Conservation (phyloP, 2,888 invertebrate genomes). For the Epinotia nisella region DNA sequence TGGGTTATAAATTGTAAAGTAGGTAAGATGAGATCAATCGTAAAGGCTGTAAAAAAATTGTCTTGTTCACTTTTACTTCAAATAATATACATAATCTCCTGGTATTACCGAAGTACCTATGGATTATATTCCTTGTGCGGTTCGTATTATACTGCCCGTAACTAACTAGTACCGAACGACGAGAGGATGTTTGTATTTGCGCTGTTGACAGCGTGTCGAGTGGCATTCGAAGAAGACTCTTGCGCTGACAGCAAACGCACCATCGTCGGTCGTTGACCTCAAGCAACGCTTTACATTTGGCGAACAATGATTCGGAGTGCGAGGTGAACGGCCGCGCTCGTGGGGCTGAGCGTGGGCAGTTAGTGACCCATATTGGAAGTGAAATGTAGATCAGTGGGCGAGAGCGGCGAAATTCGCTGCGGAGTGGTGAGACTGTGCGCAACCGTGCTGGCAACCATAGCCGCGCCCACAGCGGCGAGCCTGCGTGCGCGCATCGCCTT, state of each 20-base stretch:
- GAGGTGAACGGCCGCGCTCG: slow-evolving; percentile 82
- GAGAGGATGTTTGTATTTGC: slow-evolving; percentile 74
- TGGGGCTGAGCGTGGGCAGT: slow-evolving; percentile 84
- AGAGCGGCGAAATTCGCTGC: slow-evolving; percentile 82
- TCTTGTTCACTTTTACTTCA: background rate
- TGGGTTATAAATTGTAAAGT: background rate
- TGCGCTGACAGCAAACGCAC: slow-evolving; percentile 70
- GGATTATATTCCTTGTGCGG: background rate
- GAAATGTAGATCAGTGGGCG: slow-evolving; percentile 86
- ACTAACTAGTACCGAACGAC: slow-evolving; percentile 34
- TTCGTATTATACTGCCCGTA: slow-evolving; percentile 10
- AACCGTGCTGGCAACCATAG: slow-evolving; percentile 48
- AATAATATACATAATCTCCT: background rate
- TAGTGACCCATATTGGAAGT: slow-evolving; percentile 84
- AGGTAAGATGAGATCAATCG: background rate
- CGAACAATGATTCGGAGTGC: slow-evolving; percentile 84
- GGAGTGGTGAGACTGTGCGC: slow-evolving; percentile 61
- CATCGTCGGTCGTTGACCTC: slow-evolving; percentile 73
- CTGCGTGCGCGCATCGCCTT: slow-evolving; percentile 11
- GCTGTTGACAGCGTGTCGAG: slow-evolving; percentile 71
- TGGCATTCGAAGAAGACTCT: slow-evolving; percentile 78
- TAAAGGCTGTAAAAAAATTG: background rate
- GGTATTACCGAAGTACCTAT: background rate
- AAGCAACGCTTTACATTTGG: slow-evolving; percentile 80
- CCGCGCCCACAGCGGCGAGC: slow-evolving; percentile 47